phyloP scores from a whole-genome alignment of 2,113 vertebrate genomes.

The Sinocyclocheilus anophthalmus region DNA sequence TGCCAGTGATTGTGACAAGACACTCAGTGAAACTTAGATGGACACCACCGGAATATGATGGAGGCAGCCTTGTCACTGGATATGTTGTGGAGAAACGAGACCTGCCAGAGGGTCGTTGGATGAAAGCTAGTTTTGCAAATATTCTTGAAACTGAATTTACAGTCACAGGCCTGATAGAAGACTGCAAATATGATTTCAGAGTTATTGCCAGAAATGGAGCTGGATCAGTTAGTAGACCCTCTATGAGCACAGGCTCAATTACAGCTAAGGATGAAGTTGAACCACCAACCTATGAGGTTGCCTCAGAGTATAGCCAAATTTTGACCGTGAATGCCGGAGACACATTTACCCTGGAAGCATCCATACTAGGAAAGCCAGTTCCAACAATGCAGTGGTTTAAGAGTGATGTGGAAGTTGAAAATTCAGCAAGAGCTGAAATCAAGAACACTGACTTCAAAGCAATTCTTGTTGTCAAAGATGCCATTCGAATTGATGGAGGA shows the following conservation, averaged over 20 bases:
- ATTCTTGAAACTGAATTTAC: constrained; percentile 90
- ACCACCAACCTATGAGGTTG: constrained; percentile 89
- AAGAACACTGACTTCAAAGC: constrained; percentile 93
- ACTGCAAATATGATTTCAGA: constrained; percentile 94
- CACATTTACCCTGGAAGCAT: constrained; percentile 90
- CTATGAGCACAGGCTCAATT: constrained; percentile 92
- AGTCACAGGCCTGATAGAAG: constrained; percentile 92
- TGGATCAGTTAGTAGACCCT: constrained; percentile 91
- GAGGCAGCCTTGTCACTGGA: constrained; percentile 92
- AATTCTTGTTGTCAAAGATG: constrained; percentile 90
- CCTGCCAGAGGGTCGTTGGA: constrained; percentile 96
- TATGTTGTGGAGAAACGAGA: constrained; percentile 96
- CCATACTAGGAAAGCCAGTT: constrained; percentile 90
- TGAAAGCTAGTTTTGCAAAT: constrained; percentile 98
- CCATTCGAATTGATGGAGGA: constrained; percentile 93
- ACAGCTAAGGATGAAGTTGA: constrained; percentile 96
- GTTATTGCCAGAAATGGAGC: constrained; percentile 95
- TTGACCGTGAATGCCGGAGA: constrained; percentile 93
- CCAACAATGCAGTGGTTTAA: constrained; percentile 94
- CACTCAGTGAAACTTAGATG: constrained; percentile 90
- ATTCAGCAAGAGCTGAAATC: constrained; percentile 88
- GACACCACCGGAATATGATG: constrained; percentile 91
- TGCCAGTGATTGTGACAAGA: constrained; percentile 90
- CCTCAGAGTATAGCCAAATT: constrained; percentile 90
- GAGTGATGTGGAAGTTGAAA: constrained; percentile 90